A percentile compares a stretch with the other conserved stretches of the same genome.
These are phyloP conservation scores for Doris montereyensis DNA, from an alignment of 2,888 invertebrate species.

Conservation along the genomic window DNA sequence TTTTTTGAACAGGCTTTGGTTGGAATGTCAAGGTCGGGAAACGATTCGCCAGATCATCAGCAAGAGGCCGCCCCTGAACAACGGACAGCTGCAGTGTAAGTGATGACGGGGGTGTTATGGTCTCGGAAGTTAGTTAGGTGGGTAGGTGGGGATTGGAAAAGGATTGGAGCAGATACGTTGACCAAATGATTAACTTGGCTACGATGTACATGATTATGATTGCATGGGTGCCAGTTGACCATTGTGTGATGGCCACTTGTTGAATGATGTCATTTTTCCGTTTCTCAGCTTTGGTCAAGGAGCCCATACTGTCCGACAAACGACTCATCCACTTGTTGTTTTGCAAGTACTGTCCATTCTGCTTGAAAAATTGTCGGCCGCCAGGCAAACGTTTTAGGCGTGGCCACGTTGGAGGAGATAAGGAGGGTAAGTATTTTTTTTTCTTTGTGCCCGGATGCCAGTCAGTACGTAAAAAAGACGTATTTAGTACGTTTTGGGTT, in stretches of 20 bases:
- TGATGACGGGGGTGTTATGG: too few species aligned
- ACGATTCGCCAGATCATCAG: conserved; percentile 93
- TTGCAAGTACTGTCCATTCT: conserved; percentile 91
- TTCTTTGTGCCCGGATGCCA: too few species aligned
- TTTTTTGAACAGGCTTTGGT: conserved; percentile 88
- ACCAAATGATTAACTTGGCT: too few species aligned
- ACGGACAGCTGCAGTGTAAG: conserved; percentile 90
- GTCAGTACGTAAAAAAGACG: too few species aligned
- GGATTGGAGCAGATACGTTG: too few species aligned
- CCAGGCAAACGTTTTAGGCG: conserved; percentile 80
- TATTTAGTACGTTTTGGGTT: too few species aligned
- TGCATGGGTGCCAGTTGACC: too few species aligned
- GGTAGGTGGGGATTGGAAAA: too few species aligned
- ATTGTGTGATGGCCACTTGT: too few species aligned
- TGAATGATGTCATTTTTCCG: neutral
- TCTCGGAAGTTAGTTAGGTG: too few species aligned
- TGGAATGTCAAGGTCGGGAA: conserved; percentile 93
- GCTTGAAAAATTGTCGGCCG: conserved; percentile 94
- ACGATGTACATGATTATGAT: too few species aligned
- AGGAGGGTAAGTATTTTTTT: conserved; percentile 80
- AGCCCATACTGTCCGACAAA: conserved; percentile 97
- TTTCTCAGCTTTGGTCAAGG: conserved; percentile 86
- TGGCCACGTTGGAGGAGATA: conserved; percentile 89
- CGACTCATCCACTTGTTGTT: conserved; percentile 95
- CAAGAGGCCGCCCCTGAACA: conserved; percentile 93